Base-by-base conservation (phyloP, 2,797 vertebrate genomes). In the Rousettus madagascariensis region DNA sequence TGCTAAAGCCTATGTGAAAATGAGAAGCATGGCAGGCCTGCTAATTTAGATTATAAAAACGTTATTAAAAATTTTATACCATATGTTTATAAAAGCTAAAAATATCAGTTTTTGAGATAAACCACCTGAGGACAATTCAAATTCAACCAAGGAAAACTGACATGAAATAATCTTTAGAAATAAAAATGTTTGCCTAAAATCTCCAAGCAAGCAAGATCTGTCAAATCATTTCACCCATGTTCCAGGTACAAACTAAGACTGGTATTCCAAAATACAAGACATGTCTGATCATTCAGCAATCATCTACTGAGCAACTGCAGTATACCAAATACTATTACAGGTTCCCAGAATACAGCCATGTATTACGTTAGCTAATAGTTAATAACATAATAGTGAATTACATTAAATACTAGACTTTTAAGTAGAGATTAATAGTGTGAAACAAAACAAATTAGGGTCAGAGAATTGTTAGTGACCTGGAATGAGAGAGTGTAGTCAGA, bases 1-100 rank as follows among this genome's bases (percentile, higher is more conserved):
- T 87, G 46, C 38, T 86, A 36, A 63, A 89, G 20, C 16, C n/a
- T 80, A 41, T 59, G 49, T 41, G 65, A 71, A 93, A 88, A 89
- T 89, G 24, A 8, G 26, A 28, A 78, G 33, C 30, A 71, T 38
- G 9, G 30, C 6, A 30, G 38, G n/a, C 28, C 55, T 94, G 63
- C n/a, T 95, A 83, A 94, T 9, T 88, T 16, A 85, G 30, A 75
- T 86, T 57, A 85, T 57, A 75, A 90, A 82, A 69, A 69, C 55
- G 68, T 36, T 75, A 77, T 72, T 94, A 79, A 88, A 94, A 84
- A 55, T 77, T 55, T 79, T 24, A 69, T 86, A 19, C 61, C 74
- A 90, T 90, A 71, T 95, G 55, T 91, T 90, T 79, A 49, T 93
- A 83, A 92, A 82, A 88, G 41, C 55, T 85, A 89, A 96, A 79